Base-by-base conservation (phyloP, 2,888 invertebrate species). In the Furcula furcula region DNA sequence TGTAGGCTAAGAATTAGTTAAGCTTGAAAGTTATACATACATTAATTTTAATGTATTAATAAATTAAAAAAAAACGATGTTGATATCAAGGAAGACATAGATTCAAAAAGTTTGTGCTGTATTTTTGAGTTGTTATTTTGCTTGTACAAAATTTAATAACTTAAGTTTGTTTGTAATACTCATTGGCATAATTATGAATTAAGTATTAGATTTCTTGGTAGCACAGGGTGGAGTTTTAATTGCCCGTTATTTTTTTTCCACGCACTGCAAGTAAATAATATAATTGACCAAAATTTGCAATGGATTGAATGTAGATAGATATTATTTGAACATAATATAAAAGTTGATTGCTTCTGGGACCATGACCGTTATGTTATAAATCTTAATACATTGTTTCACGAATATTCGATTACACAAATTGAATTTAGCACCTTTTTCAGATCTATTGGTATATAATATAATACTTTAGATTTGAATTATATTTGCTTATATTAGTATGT, bases 141-240 rank as follows among this genome's bases (percentile, higher is more conserved):
- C n/a, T n/a, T 28, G 9, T 18, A 18, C 2, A 18, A 10, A 16
- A 11, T 9, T 18, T 0, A 10, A n/a, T 27, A 15, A 47, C 15
- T 37, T 36, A 36, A 15, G 14, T 48, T 43, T 35, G 14, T 43
- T 40, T 46, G 40, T 45, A 75, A 76, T 76, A 76, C 76, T 76
- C 76, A 73, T 67, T 42, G 54, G 49, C 64, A 49, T 59, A 55
- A 56, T 62, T 65, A 55, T 57, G 61, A 58, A 63, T 55, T 61
- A 50, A 64, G 55, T 66, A 51, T 66, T 58, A 46, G 40, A 50
- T 63, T 58, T 66, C 67, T 60, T 77, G 79, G 79, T 71, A 65
- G 70, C 57, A 78, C 80, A 79, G 78, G 80, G 76, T 80, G 67
- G 54, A 51, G 39, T 47, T 42, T 49, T 50, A 46, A 57, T 66